Conservation (phyloP, 1,140 invertebrate genomes). For the Drosophila auraria region DNA sequence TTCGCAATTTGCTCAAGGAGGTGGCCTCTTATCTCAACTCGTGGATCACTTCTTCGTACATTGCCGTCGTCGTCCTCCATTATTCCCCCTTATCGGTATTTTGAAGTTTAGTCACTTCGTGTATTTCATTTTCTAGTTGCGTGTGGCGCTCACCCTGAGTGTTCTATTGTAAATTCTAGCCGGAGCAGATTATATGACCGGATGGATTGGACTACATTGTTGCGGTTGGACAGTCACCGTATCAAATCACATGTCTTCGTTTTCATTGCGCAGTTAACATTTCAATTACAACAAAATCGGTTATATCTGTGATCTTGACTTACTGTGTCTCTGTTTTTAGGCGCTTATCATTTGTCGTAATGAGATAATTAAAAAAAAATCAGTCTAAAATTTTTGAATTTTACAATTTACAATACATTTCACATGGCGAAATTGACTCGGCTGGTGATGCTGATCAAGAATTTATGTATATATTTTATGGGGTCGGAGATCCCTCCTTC, state of each 20-base stretch:
- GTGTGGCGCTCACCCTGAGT: conserved; percentile 11
- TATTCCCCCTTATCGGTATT: conserved; percentile 27
- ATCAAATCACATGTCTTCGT: conserved; percentile 49
- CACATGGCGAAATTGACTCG: too few relatives aligned
- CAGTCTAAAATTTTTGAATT: too few relatives aligned
- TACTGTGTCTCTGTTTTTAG: too few relatives aligned
- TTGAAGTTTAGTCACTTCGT: conserved; percentile 9
- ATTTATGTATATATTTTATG: too few relatives aligned
- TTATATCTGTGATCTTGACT: conserved; percentile 6
- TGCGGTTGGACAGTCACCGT: conserved; percentile 28
- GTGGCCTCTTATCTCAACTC: conserved; percentile 20
- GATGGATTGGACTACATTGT: conserved; percentile 22
- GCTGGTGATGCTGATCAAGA: too few relatives aligned
- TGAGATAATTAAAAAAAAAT: neutral
- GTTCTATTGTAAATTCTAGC: neutral
- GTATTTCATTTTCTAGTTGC: conserved; percentile 20
- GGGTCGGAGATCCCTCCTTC: too few relatives aligned
- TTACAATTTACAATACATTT: too few relatives aligned
- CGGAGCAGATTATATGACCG: conserved; percentile 8
- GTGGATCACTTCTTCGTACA: conserved; percentile 36
- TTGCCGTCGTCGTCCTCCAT: conserved; percentile 25
- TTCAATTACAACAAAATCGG: conserved; percentile 9
- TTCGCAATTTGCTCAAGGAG: conserved; percentile 20
- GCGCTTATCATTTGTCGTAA: neutral
- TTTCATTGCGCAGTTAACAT: conserved; percentile 48